phyloP scores from a whole-genome alignment of 2,888 invertebrate genomes.

The Gryllus longicercus region DNA sequence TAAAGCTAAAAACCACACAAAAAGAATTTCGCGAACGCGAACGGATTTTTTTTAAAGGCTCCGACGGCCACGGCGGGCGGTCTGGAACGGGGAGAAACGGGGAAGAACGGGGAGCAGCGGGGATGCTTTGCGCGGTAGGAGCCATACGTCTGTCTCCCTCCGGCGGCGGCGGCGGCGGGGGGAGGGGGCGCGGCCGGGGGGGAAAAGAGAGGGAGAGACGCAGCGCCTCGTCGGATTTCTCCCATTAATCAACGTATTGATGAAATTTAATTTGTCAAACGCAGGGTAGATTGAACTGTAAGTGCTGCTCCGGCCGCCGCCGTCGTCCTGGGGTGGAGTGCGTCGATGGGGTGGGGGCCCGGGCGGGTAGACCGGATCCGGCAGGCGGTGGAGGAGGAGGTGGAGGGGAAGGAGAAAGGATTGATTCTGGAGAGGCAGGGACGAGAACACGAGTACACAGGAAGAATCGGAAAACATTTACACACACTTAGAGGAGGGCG shows the following conservation, averaged over 20 bases:
- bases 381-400: background rate
- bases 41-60: conserved; percentile 21
- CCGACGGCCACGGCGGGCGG: no score
- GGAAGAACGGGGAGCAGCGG: background rate
- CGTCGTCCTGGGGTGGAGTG: background rate
- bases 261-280: conserved; percentile 39
- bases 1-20: conserved; percentile 29
- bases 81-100: background rate
- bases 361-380: no score
- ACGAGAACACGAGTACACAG: background rate
- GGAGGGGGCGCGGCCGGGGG: background rate
- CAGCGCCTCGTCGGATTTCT: conserved; percentile 30
- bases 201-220: conserved; percentile 11
- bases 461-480: conserved; percentile 5
- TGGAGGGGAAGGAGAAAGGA: conserved; percentile 17
- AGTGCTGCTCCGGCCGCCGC: conserved; percentile 27
- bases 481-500: background rate
- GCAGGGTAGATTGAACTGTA: conserved; percentile 36
- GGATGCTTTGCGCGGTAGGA: background rate
- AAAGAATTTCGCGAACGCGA: conserved; percentile 31
- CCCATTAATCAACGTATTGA: conserved; percentile 38
- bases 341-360: background rate
- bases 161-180: no score
- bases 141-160: no score
- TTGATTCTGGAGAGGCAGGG: conserved; percentile 22